Base-by-base conservation (phyloP, 2,113 vertebrate species). In the Scopus umbretta region DNA sequence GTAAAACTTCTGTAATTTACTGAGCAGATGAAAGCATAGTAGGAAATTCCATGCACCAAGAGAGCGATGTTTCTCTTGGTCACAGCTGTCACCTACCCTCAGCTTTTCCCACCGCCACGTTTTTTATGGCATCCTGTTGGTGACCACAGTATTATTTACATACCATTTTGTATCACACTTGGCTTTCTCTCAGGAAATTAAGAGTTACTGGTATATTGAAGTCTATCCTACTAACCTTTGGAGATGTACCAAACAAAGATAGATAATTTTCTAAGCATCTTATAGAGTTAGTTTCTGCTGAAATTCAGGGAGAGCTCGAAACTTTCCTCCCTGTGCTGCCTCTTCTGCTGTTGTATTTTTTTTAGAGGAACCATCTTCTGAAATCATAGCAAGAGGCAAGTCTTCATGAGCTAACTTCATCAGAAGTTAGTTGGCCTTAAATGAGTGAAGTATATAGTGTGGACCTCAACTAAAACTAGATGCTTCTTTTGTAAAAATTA, bases 111-210 rank as follows among this genome's bases (percentile, higher is more conserved):
- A 94, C 30, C 47, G n/a, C 34, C 45, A 70, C 12, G 1, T 73
- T 94, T 93, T 95, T 95, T 92, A 95, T 2, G 2, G 58, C 83
- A 95, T 95, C 86, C 94, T 94, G 86, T 91, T 94, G 74, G 59
- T 91, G 73, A 94, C 83, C 73, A 84, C 83, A 84, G 40, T 91
- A 74, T 81, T 93, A 74, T 92, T 96, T 95, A 81, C 42, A 34
- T 92, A 81, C 29, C 10, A 11, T 56, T 93, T 88, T 84, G 23
- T 93, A 63, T 88, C 68, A 47, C 52, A 25, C 30, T 74, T 92
- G 72, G 65, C 91, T 90, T 94, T 80, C 66, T 90, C 36, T 96
- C 49, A 73, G 81, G 88, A 95, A 92, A 90, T 95, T 56, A 80
- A 76, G 62, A 66, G 23, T 70, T 76, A 59, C 59, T 67, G 59